Base-by-base conservation (phyloP, 2,888 invertebrate species). In the Malthinus flaveolus region DNA sequence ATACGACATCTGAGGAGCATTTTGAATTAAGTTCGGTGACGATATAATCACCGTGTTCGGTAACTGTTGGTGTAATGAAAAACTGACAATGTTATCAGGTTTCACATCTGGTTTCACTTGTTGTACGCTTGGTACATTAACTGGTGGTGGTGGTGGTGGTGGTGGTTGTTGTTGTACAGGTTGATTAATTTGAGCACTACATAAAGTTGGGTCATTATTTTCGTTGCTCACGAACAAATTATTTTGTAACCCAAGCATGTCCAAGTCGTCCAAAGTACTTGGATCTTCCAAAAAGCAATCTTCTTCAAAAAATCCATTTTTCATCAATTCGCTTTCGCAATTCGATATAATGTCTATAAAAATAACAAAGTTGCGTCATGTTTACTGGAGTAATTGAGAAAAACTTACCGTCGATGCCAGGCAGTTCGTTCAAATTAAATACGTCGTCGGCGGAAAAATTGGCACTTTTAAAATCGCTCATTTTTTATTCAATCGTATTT, bases 351-450 rank as follows among this genome's bases (percentile, higher is more conserved):
- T 81, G 77, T 88, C 88, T 88, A 77, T 50, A 82, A 82, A 62
- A 50, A 36, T 37, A 7, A 23, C n/a, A 36, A 50, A 49, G 12
- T 12, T 13, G 54, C 7, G 44, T 42, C 7, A 31, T 36, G 42
- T 48, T 33, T n/a, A 32, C 11, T 11, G 11, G 47, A 42, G 15
- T 34, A 45, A 5, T 13, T 33, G 33, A 15, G 31, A n/a, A 50
- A 13, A 8, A 50, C 78, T 78, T 81, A 87, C 89, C 89, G 78
- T 89, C 88, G 66, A 89, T 83, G 73, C 86, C 88, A 67, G 84
- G 82, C 44, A 89, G 82, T 71, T 88, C 89, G 63, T 84, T 84
- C 32, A 87, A 80, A 76, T 86, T 86, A 73, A 88, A 88, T 50
- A 83, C 84, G 69, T 86, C 85, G 64, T 71, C 76, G 4, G 78